These are phyloP conservation scores for Cyrtorhinus lividipennis DNA, from an alignment of 1,140 invertebrate genomes.

Conservation along the genomic window DNA sequence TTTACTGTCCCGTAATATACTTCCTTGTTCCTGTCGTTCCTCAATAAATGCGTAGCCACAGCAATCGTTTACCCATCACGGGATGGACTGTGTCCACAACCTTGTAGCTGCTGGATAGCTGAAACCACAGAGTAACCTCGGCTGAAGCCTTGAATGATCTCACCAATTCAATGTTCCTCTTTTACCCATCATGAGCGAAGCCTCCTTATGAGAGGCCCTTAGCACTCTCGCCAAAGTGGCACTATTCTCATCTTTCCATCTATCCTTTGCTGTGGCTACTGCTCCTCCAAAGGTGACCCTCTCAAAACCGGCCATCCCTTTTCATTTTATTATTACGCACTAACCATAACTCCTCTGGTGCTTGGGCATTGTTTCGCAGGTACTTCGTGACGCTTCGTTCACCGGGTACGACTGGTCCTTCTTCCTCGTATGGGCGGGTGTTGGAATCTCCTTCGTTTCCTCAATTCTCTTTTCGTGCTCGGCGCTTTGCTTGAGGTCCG, in stretches of 20 bases:
- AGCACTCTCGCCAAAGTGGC: not conserved
- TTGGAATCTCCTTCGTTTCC: constrained; percentile 70
- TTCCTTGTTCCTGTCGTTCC: too few relatives aligned
- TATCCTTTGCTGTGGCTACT: constrained; percentile 14
- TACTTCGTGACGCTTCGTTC: constrained; percentile 69
- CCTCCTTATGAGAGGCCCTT: too few relatives aligned
- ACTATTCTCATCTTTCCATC: constrained; percentile 4
- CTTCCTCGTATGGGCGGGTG: constrained; percentile 87
- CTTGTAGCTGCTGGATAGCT: too few relatives aligned
- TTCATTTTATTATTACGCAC: too few relatives aligned
- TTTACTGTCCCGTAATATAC: too few relatives aligned
- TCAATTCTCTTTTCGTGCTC: constrained; percentile 83
- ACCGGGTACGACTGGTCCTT: constrained; percentile 90
- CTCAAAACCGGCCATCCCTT: not conserved
- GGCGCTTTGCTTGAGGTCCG: constrained; percentile 79
- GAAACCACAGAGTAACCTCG: too few relatives aligned
- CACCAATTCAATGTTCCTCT: too few relatives aligned
- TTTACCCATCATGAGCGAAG: too few relatives aligned
- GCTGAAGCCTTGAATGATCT: too few relatives aligned
- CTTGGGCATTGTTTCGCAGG: constrained; percentile 38
- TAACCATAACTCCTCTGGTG: not conserved
- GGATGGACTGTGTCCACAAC: too few relatives aligned
- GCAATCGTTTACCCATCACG: too few relatives aligned
- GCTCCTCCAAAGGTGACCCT: not conserved
- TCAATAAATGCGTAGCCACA: too few relatives aligned